phyloP scores from a whole-genome alignment of 2,888 invertebrate genomes.

The Polydrusus tereticollis region DNA sequence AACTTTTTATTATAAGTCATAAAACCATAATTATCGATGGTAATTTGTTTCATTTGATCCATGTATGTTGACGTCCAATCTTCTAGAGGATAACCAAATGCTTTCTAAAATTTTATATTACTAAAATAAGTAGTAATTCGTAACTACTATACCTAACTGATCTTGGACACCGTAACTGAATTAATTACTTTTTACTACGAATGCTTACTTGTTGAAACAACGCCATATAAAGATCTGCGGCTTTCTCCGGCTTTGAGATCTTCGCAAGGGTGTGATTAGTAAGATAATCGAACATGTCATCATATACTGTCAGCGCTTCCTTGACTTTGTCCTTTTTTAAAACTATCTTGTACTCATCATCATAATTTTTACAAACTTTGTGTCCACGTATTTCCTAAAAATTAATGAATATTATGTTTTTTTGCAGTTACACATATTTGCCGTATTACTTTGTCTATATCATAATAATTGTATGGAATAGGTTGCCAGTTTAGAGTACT shows the following conservation, averaged over 20 bases:
- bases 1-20: constrained; percentile 35
- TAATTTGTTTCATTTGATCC: constrained; percentile 32
- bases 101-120: constrained; percentile 15
- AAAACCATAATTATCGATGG: constrained; percentile 33
- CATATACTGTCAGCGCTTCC: constrained; percentile 65
- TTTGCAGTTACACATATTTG: neutral
- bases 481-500: constrained; percentile 58
- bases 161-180: no score
- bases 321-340: constrained; percentile 63
- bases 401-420: neutral
- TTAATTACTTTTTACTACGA: no score
- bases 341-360: constrained; percentile 46
- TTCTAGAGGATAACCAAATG: constrained; percentile 36
- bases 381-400: constrained; percentile 30
- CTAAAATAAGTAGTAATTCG: no score
- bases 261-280: constrained; percentile 22
- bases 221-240: constrained; percentile 41
- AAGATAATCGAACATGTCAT: constrained; percentile 66
- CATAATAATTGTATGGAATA: constrained; percentile 55
- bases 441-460: constrained; percentile 51
- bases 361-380: constrained; percentile 49
- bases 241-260: constrained; percentile 37
- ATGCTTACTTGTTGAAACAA: constrained; percentile 37
- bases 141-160: no score
- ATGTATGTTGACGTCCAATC: constrained; percentile 35